Evolutionary conservation across 2,888 invertebrate genomes (phyloP).

Genomic region (Theodoxus fluviatilis): DNA sequence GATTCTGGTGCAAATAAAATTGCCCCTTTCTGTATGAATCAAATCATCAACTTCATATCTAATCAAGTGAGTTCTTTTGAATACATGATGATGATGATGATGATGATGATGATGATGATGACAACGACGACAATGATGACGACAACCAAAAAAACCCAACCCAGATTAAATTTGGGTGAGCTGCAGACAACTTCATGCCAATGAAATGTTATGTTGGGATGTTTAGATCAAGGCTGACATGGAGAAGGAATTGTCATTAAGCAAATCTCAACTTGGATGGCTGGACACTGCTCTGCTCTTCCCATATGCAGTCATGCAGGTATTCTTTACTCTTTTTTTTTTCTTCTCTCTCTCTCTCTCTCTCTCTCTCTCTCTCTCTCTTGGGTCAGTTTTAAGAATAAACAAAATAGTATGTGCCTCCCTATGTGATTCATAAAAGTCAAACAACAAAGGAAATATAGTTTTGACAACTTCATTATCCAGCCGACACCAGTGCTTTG

Average conservation of each 20-base stretch:
- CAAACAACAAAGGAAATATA: background rate
- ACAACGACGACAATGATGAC: no score
- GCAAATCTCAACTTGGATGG: conserved; percentile 65
- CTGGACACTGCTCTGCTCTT: conserved; percentile 67
- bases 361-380: background rate
- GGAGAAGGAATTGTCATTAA: conserved; percentile 60
- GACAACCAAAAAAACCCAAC: no score
- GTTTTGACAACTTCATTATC: background rate
- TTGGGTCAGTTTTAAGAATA: background rate
- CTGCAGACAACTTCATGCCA: no score
- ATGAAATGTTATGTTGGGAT: no score
- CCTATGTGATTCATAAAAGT: background rate
- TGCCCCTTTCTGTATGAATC: no score
- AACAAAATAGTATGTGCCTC: background rate
- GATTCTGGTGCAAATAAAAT: no score
- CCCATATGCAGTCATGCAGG: conserved; percentile 67
- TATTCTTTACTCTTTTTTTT: conserved; percentile 28
- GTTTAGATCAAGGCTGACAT: conserved; percentile 67
- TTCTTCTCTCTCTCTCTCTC: background rate
- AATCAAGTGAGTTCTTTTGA: no score
- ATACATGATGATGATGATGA: no score
- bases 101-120: no score
- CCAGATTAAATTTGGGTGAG: no score
- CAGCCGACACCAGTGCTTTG: no score
- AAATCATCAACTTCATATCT: no score